phyloP scores from a whole-genome alignment of 2,797 vertebrate species.

The Diplodus sargus region DNA sequence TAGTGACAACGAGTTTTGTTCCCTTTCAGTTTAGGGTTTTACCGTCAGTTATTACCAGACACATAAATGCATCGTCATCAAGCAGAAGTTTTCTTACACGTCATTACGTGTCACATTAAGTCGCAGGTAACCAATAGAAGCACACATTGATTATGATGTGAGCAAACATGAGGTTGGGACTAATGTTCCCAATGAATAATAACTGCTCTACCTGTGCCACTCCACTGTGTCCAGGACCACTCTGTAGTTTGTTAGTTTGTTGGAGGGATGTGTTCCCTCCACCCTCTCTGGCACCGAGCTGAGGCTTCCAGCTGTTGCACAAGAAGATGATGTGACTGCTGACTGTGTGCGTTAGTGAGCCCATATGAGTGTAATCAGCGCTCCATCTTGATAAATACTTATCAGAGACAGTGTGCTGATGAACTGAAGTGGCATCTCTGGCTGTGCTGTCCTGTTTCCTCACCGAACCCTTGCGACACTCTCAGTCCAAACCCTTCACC shows the following conservation, averaged over 20 bases:
- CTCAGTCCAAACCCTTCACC: conserved; percentile 17
- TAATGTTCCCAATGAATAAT: neutral
- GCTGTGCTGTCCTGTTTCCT: conserved; percentile 12
- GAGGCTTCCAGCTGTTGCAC: conserved; percentile 35
- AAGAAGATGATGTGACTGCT: conserved; percentile 15
- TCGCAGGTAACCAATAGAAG: neutral
- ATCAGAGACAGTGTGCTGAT: conserved; percentile 16
- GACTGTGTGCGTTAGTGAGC: conserved; percentile 10
- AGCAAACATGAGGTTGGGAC: neutral
- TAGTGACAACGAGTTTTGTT: neutral
- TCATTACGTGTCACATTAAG: neutral
- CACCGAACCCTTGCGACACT: conserved; percentile 33
- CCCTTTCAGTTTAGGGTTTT: neutral
- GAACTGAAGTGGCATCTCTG: conserved; percentile 41
- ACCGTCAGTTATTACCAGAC: neutral
- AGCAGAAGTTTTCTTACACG: neutral
- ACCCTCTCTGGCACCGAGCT: neutral
- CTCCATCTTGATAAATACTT: conserved; percentile 41
- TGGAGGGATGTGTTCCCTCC: neutral
- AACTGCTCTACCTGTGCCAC: neutral
- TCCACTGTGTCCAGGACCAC: neutral
- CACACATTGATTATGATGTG: neutral
- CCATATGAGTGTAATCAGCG: conserved; percentile 21
- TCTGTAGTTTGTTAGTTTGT: neutral
- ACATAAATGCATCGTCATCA: neutral